phyloP scores from a whole-genome alignment of 2,113 vertebrate genomes.

The Siniperca knerii region DNA sequence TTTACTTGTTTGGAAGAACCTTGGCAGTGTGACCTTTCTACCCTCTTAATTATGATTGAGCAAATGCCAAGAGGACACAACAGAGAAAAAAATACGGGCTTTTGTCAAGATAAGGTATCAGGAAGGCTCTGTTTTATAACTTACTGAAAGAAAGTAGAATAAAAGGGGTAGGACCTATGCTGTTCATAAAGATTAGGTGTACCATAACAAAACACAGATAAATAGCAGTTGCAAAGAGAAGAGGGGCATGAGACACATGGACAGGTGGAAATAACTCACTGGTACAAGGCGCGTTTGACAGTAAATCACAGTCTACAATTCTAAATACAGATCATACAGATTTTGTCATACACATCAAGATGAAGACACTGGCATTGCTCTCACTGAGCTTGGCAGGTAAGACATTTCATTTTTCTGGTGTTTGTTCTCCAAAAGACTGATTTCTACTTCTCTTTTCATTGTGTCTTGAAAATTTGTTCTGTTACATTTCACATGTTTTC shows the following conservation, averaged over 20 bases:
- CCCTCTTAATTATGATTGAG: neutral
- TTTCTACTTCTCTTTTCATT: neutral
- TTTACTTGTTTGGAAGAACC: neutral
- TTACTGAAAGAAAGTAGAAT: neutral
- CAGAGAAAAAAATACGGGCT: conserved; percentile 6
- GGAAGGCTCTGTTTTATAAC: conserved; percentile 19
- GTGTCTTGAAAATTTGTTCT: neutral
- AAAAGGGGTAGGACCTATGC: neutral
- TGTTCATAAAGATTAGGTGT: conserved; percentile 34
- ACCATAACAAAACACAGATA: conserved; percentile 2
- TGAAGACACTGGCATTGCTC: conserved; percentile 67
- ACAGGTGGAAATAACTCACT: neutral
- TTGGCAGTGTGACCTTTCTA: conserved; percentile 23
- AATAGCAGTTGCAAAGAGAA: neutral
- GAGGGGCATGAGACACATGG: neutral
- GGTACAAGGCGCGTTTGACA: neutral
- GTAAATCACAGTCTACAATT: neutral
- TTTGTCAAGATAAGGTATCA: conserved; percentile 7
- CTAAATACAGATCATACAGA: neutral
- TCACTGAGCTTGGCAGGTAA: conserved; percentile 71
- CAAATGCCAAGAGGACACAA: conserved; percentile 44
- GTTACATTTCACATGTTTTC: neutral
- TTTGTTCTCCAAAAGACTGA: neutral
- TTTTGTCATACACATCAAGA: conserved; percentile 38
- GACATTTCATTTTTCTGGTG: neutral